A percentile compares a stretch with the other conserved stretches of the same genome.
phyloP scores from a whole-genome alignment of 1,140 invertebrate species.

The Zaprionus capensis region DNA sequence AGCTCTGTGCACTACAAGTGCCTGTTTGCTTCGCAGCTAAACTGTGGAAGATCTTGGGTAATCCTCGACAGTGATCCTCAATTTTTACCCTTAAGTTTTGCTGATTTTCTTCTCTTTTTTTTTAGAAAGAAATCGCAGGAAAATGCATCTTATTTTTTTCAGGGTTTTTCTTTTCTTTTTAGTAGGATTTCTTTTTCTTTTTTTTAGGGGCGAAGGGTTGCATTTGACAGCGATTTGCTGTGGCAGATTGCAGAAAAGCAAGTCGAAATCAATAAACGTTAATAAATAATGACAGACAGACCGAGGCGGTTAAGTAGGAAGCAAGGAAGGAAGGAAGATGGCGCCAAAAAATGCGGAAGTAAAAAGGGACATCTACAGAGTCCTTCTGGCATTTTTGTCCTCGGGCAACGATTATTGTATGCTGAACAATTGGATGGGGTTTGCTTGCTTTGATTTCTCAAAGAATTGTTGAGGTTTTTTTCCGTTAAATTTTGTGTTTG shows the following conservation, averaged over 20 bases:
- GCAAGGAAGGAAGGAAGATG: conserved; percentile 26
- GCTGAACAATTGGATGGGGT: conserved; percentile 37
- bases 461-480: conserved; percentile 12
- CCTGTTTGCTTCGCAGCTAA: conserved; percentile 62
- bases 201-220: conserved; percentile 64
- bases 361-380: conserved; percentile 62
- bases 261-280: conserved; percentile 79
- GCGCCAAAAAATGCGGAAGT: conserved; percentile 72
- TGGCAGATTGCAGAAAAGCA: conserved; percentile 58
- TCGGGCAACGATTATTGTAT: conserved; percentile 62
- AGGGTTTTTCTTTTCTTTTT: conserved; percentile 24
- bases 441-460: conserved; percentile 42
- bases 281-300: conserved; percentile 65
- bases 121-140: conserved; percentile 62
- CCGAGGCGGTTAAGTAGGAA: conserved; percentile 26
- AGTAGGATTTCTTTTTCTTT: background rate
- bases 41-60: conserved; percentile 80
- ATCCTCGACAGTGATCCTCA: conserved; percentile 78
- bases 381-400: conserved; percentile 41
- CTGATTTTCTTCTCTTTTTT: conserved; percentile 25
- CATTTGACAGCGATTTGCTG: conserved; percentile 69
- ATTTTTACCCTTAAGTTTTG: conserved; percentile 78
- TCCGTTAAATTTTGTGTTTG: conserved; percentile 22
- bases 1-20: conserved; percentile 16
- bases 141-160: conserved; percentile 69